Percentiles rank a stretch among this genome's conserved stretches.
Evolutionary conservation across 2,113 vertebrate species (phyloP).

Genomic region (zebrafish (Danio rerio)): DNA sequence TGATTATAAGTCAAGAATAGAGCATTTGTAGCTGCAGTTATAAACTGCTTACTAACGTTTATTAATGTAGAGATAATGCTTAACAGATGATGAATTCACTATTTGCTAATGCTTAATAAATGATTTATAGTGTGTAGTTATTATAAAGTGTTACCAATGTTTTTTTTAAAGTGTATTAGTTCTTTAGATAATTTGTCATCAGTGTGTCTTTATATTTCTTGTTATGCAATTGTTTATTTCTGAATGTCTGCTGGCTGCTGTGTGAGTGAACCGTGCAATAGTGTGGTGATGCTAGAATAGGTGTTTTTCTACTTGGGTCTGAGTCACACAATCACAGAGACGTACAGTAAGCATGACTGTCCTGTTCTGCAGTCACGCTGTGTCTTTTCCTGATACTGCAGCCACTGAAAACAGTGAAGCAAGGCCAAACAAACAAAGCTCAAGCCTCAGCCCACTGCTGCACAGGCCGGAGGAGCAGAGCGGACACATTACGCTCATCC

Average conservation of each 20-base stretch:
- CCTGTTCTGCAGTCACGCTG: neutral
- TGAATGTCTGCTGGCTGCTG: neutral
- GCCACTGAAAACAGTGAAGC: conserved; percentile 28
- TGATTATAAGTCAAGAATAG: too few species aligned
- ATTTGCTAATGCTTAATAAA: too few species aligned
- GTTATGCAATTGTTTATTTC: neutral
- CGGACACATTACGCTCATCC: conserved; percentile 16
- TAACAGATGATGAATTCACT: too few species aligned
- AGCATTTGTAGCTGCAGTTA: too few species aligned
- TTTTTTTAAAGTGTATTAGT: neutral
- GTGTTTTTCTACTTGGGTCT: neutral
- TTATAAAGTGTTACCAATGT: too few species aligned
- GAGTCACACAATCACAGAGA: neutral
- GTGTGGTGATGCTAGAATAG: neutral
- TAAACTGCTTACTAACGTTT: too few species aligned
- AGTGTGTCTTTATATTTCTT: neutral
- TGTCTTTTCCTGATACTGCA: neutral
- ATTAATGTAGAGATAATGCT: too few species aligned
- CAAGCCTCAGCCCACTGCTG: conserved; percentile 40
- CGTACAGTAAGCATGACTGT: conserved; percentile 9
- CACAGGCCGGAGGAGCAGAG: neutral
- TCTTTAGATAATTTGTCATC: neutral
- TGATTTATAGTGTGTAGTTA: too few species aligned
- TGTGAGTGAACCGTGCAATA: neutral
- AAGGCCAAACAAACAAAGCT: conserved; percentile 31